These are phyloP conservation scores for Drosophila acutilabella DNA, from an alignment of 2,888 invertebrate genomes.

Conservation along the genomic window DNA sequence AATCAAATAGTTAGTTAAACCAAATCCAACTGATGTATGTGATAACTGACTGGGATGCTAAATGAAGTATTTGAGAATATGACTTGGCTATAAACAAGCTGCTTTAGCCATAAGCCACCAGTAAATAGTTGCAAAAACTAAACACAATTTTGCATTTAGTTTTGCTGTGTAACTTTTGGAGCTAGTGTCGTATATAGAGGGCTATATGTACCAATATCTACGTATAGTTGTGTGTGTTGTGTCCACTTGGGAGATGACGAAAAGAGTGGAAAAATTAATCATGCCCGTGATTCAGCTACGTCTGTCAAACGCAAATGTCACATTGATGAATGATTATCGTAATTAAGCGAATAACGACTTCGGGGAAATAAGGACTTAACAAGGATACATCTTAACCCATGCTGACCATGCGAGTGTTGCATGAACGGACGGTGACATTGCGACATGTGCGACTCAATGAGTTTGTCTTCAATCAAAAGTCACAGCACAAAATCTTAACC, in stretches of 20 bases:
- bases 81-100: slow-evolving; percentile 10
- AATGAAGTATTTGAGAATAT: slow-evolving; percentile 7
- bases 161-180: slow-evolving; percentile 43
- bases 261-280: slow-evolving; percentile 56
- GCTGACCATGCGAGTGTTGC: neutral
- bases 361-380: slow-evolving; percentile 46
- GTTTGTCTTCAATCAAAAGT: slow-evolving; percentile 56
- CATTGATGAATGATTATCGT: slow-evolving; percentile 81
- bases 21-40: neutral
- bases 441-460: slow-evolving; percentile 59
- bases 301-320: slow-evolving; percentile 81
- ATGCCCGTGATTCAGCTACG: slow-evolving; percentile 73
- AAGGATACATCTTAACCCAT: neutral
- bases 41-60: slow-evolving; percentile 1
- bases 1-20: neutral
- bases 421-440: slow-evolving; percentile 57
- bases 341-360: slow-evolving; percentile 77
- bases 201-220: neutral
- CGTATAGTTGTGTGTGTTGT: slow-evolving; percentile 11
- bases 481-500: slow-evolving; percentile 11
- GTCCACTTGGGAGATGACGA: slow-evolving; percentile 28
- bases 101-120: slow-evolving; percentile 21
- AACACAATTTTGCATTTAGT: slow-evolving; percentile 23
- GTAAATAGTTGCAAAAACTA: too few relatives aligned
- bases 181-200: neutral